Evolutionary conservation across 2,113 vertebrate species (phyloP).

Genomic region (Chaetops frenatus): DNA sequence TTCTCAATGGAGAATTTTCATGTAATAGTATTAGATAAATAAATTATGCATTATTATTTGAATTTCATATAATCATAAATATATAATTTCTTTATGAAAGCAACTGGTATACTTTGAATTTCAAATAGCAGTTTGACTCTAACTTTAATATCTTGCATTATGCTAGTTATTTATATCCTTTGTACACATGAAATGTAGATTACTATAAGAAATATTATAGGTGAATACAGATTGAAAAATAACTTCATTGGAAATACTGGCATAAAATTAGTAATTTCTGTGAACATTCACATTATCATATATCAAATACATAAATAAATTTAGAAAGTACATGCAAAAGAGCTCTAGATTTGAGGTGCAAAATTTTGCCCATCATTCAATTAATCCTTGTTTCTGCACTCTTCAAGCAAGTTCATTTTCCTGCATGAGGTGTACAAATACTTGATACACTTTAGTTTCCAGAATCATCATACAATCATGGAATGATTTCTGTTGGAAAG

Average conservation of each 20-base stretch:
- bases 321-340: neutral
- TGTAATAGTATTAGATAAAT: neutral
- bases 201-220: neutral
- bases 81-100: neutral
- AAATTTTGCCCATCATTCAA: neutral
- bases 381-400: neutral
- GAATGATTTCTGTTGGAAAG: neutral
- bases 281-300: neutral
- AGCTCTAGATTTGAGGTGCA: neutral
- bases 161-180: neutral
- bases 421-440: neutral
- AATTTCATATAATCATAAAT: constrained; percentile 3
- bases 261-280: neutral
- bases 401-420: neutral
- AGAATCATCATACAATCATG: neutral
- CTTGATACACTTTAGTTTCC: neutral
- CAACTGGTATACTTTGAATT: neutral
- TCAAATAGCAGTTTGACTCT: neutral
- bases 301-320: neutral
- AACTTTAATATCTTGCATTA: neutral
- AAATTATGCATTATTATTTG: constrained; percentile 2
- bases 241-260: neutral
- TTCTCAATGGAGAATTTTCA: neutral
- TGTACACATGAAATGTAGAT: neutral
- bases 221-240: neutral